Conservation (phyloP, 2,113 vertebrate species). For the Myiopsitta monachus region DNA sequence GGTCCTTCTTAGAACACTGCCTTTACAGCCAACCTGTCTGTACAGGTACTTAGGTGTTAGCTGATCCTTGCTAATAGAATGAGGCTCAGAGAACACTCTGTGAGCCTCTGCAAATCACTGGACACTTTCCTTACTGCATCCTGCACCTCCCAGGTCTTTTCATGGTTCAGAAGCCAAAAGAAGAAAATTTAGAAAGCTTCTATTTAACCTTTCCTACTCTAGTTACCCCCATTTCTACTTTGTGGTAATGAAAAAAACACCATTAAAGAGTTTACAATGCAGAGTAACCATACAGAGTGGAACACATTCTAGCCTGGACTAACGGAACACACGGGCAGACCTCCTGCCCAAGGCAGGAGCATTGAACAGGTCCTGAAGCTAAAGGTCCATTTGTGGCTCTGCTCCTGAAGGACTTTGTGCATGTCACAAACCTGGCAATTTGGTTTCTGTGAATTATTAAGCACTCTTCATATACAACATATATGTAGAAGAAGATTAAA, state of each 20-base stretch:
- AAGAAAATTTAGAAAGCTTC: neutral
- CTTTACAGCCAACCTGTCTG: neutral
- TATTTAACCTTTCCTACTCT: neutral
- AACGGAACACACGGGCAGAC: neutral
- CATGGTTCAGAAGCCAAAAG: neutral
- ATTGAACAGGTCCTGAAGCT: neutral
- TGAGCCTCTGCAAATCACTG: neutral
- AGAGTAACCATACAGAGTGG: neutral
- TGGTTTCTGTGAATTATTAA: neutral
- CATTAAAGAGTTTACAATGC: neutral
- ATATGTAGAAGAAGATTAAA: neutral
- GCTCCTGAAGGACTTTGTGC: neutral
- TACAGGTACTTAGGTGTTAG: neutral
- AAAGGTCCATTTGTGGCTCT: neutral
- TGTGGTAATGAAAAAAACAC: neutral
- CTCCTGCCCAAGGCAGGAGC: neutral
- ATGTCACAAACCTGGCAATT: neutral
- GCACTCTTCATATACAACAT: neutral
- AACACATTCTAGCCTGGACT: neutral
- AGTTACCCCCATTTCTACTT: neutral
- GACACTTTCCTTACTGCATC: neutral
- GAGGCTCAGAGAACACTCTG: neutral
- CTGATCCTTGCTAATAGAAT: neutral
- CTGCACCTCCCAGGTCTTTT: neutral
- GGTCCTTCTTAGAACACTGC: neutral